Base-by-base conservation (phyloP, 1,140 invertebrate species). In the Chironomus tepperi region DNA sequence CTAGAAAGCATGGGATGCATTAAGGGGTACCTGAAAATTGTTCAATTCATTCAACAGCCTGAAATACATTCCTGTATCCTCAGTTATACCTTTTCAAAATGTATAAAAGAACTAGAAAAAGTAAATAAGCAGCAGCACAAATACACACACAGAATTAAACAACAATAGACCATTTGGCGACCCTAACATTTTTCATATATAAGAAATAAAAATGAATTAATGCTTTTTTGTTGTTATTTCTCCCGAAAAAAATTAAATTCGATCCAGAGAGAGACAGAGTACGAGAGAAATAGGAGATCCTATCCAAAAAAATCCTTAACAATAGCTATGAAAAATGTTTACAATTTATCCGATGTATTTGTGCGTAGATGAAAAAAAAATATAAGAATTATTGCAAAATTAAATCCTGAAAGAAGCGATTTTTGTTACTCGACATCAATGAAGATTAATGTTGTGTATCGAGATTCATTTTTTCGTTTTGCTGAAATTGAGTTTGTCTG, bases 101-200 rank as follows among this genome's bases (percentile, higher is more conserved):
- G n/a, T 12, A 57, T 57, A 57, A 57, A n/a, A n/a, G 47, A 57
- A 1, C 47, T 34, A 34, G 24, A 34, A 34, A 34, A 34, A 34
- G 24, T 34, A 34, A 34, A 34, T 34, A 34, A 34, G 24, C 24
- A 34, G 24, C 24, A 34, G 5, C 24, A 57, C 12, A 57, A 57
- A 57, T 57, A 57, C 47, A 57, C n/a, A 57, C 12, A n/a, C 47
- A n/a, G 12, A 70, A 6, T 7, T 6, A 2, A 12, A 70, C 10
- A 70, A 70, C 65, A 70, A 70, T 70, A 70, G 65, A 70, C 65
- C 65, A 70, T 70, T 70, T 70, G 65, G 65, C 65, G 65, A 70
- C 65, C 65, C 65, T 70, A 18, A 9, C 65, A 18, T n/a, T 57
- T 5, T n/a, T 15, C 10, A 70, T 19, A 70, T 12, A 70, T 6